These are phyloP conservation scores for Muschampia plurimacula DNA, from an alignment of 2,888 invertebrate genomes.

Conservation along the genomic window DNA sequence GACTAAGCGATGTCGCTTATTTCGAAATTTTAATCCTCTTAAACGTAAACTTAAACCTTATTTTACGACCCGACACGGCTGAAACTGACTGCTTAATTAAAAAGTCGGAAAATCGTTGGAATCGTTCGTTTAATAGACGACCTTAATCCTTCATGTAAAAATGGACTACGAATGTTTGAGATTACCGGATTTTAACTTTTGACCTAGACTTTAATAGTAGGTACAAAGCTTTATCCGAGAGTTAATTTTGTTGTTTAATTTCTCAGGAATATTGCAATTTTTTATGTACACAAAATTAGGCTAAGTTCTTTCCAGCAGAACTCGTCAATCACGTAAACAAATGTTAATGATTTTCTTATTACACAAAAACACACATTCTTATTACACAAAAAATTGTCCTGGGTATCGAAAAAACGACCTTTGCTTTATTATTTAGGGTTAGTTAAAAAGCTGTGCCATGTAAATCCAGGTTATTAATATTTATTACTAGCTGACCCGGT, in stretches of 20 bases:
- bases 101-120: slow-evolving; percentile 6
- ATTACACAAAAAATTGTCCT: too few relatives aligned
- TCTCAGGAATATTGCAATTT: not conserved
- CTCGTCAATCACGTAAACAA: too few relatives aligned
- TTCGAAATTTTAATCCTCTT: slow-evolving; percentile 27
- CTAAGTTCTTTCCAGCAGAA: too few relatives aligned
- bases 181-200: slow-evolving; percentile 15
- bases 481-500: too few relatives aligned
- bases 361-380: too few relatives aligned
- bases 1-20: slow-evolving; percentile 17
- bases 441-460: too few relatives aligned
- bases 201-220: slow-evolving; percentile 4
- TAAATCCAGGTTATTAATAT: too few relatives aligned
- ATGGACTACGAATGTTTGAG: slow-evolving; percentile 11
- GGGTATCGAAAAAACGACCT: too few relatives aligned
- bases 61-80: slow-evolving; percentile 9
- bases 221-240: not conserved
- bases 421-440: too few relatives aligned
- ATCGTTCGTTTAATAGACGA: slow-evolving; percentile 11
- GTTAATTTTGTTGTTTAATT: not conserved
- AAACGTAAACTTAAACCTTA: not conserved
- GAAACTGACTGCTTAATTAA: slow-evolving; percentile 6
- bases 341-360: too few relatives aligned
- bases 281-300: not conserved
- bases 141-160: slow-evolving; percentile 17